Conservation (phyloP, 2,797 vertebrate genomes). For the Clarias pachynema region DNA sequence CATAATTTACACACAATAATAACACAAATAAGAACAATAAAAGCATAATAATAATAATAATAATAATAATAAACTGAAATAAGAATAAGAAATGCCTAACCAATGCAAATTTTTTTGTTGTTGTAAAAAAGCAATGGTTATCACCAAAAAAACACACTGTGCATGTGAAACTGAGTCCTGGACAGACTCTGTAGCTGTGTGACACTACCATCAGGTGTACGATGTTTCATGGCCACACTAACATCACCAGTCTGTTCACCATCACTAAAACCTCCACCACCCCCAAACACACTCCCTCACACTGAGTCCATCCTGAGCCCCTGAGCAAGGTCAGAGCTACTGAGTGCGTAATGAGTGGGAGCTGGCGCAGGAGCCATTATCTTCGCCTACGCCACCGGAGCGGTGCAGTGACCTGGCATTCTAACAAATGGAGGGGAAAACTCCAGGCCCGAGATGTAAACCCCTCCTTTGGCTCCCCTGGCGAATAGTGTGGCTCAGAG, state of each 20-base stretch:
- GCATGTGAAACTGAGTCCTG: not conserved
- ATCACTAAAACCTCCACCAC: constrained; percentile 13
- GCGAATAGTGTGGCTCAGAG: constrained; percentile 83
- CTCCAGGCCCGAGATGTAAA: constrained; percentile 87
- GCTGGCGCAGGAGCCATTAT: constrained; percentile 84
- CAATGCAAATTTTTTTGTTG: not conserved
- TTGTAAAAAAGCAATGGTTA: not conserved
- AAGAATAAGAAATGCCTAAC: not conserved
- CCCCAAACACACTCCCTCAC: constrained; percentile 15
- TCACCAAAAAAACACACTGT: not conserved
- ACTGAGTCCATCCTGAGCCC: constrained; percentile 75
- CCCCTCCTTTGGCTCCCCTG: constrained; percentile 78
- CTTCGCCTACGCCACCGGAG: constrained; percentile 80
- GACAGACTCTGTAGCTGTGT: not conserved
- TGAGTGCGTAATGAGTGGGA: constrained; percentile 88
- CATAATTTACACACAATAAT: too few species aligned
- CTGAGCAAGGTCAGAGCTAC: constrained; percentile 87
- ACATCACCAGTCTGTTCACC: constrained; percentile 13
- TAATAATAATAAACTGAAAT: not conserved
- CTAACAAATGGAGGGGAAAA: constrained; percentile 97
- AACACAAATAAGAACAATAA: not conserved
- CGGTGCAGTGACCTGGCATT: constrained; percentile 88
- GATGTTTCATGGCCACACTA: constrained; percentile 1
- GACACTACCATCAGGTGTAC: not conserved
- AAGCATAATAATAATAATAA: not conserved